These are phyloP conservation scores for Drosophila obscura DNA, from an alignment of 1,140 invertebrate species.

Conservation along the genomic window DNA sequence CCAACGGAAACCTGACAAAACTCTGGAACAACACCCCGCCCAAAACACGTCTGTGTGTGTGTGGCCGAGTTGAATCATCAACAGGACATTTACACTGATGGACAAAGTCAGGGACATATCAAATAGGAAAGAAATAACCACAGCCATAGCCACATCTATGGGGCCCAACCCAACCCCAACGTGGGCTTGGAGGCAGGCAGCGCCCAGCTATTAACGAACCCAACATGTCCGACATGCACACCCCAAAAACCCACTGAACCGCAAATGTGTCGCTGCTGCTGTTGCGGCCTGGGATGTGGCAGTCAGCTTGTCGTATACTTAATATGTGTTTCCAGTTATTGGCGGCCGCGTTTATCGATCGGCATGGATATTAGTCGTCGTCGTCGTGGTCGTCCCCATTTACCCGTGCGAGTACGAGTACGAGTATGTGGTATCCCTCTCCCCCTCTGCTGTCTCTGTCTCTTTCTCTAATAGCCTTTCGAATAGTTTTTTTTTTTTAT, in stretches of 20 bases:
- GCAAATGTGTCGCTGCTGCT: conserved; percentile 49
- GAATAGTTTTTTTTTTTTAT: conserved; percentile 41
- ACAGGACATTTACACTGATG: conserved; percentile 4
- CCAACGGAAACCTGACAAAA: no score
- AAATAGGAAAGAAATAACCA: conserved; percentile 1
- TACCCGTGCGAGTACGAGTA: no score
- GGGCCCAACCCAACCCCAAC: not conserved
- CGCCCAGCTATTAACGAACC: conserved; percentile 32
- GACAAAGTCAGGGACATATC: conserved; percentile 14
- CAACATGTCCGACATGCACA: conserved; percentile 35
- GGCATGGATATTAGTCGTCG: conserved; percentile 77
- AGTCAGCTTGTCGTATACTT: conserved; percentile 72
- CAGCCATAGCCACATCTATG: conserved; percentile 25
- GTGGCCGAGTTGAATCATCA: conserved; percentile 15
- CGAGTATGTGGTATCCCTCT: conserved; percentile 32
- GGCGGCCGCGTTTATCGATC: conserved; percentile 73
- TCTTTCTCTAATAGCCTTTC: conserved; percentile 53
- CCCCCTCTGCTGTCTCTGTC: conserved; percentile 21
- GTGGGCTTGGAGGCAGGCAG: conserved; percentile 20
- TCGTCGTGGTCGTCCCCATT: conserved; percentile 58
- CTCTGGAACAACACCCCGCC: no score
- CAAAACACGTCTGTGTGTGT: not conserved
- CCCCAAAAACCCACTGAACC: conserved; percentile 70
- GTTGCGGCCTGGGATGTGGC: no score
- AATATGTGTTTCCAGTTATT: conserved; percentile 77